Conservation (phyloP, 2,888 invertebrate species). For the Drosophila buzzatii region DNA sequence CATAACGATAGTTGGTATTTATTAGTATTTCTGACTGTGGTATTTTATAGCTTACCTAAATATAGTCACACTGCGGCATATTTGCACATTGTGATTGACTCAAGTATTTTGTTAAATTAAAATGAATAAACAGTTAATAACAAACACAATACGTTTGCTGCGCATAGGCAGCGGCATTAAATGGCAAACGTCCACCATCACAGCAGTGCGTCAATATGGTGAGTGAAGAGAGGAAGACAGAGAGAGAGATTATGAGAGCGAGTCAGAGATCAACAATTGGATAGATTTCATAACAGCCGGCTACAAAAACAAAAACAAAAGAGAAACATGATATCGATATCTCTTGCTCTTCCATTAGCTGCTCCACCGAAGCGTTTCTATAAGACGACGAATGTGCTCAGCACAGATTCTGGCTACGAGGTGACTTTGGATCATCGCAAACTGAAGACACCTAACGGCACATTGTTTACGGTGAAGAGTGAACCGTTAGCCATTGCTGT, state of each 20-base stretch:
- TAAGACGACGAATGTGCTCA: constrained; percentile 90
- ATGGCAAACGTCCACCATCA: constrained; percentile 13
- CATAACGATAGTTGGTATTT: not conserved
- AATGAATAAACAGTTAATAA: constrained; percentile 54
- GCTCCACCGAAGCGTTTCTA: constrained; percentile 90
- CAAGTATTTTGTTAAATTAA: constrained; percentile 18
- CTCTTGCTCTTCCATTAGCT: constrained; percentile 49
- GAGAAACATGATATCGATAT: not conserved
- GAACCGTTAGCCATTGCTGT: constrained; percentile 96
- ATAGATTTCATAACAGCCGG: constrained; percentile 62
- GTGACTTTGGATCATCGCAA: constrained; percentile 95
- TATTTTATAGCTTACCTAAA: not conserved
- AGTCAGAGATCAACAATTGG: not conserved
- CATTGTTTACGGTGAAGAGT: constrained; percentile 90
- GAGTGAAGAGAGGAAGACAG: constrained; percentile 17
- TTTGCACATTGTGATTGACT: constrained; percentile 9
- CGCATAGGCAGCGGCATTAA: constrained; percentile 31
- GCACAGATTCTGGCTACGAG: constrained; percentile 91
- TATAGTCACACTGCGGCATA: constrained; percentile 18
- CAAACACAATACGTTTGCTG: constrained; percentile 41
- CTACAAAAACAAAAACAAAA: not conserved
- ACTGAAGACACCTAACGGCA: constrained; percentile 95
- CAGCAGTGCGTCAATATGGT: constrained; percentile 61
- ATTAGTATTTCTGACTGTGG: not conserved
- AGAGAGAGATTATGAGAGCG: not conserved